These are phyloP conservation scores for Ursus arctos DNA, from an alignment of 2,113 vertebrate species.

Conservation along the genomic window DNA sequence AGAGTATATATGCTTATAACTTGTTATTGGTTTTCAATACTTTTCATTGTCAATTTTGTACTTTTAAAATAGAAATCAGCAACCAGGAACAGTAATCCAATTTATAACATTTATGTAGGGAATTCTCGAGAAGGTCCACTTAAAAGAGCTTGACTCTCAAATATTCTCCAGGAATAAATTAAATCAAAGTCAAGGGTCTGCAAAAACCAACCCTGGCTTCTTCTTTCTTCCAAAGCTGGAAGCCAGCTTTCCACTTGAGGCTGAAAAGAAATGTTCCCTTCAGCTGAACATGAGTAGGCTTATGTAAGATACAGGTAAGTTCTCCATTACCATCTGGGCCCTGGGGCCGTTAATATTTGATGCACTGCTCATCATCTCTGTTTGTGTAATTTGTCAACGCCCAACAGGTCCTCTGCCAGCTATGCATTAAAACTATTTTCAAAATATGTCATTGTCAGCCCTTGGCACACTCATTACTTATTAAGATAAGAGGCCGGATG, in stretches of 20 bases:
- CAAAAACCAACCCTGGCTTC: neutral
- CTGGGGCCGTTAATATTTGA: conserved; percentile 98
- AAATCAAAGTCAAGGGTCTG: neutral
- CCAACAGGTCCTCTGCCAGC: conserved; percentile 96
- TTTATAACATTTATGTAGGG: neutral
- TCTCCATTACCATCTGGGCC: conserved; percentile 89
- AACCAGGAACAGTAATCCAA: conserved; percentile 14
- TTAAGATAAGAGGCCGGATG: conserved; percentile 98
- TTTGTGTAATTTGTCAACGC: conserved; percentile 99
- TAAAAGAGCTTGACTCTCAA: neutral
- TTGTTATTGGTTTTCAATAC: neutral
- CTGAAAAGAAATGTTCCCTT: conserved; percentile 57
- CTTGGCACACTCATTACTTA: conserved; percentile 99
- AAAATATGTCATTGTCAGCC: conserved; percentile 99
- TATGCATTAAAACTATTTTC: conserved; percentile 99
- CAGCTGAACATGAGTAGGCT: neutral
- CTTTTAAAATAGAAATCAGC: neutral
- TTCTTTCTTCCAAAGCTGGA: neutral
- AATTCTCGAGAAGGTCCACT: neutral
- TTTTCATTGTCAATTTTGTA: neutral
- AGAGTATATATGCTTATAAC: neutral
- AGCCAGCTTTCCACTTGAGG: neutral
- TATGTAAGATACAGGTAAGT: conserved; percentile 88
- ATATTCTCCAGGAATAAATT: conserved; percentile 24
- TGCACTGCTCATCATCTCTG: conserved; percentile 92